Evolutionary conservation across 2,113 vertebrate genomes (phyloP), one percentile per base, ranked within the genome.

Genomic region (Philantomba maxwellii): DNA sequence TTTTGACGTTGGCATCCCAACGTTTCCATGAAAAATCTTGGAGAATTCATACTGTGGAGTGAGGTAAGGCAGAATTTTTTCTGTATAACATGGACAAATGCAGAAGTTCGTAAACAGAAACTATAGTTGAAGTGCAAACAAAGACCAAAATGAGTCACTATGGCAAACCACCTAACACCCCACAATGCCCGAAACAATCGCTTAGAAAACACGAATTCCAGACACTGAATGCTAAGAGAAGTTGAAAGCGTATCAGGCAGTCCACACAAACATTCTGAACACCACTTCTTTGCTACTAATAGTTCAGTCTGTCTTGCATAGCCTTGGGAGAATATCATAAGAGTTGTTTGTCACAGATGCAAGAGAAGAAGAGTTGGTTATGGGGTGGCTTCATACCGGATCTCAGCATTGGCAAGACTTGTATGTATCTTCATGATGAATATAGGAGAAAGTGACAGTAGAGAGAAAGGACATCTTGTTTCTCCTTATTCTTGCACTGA

Each of bases 171-270:
- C 64, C n/a, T 36, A 33, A 23, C 66, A 95, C 2, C 13, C 4
- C 43, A 23, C 6, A 64, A n/a, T 23, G 12, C 6, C 26, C 49
- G 13, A 49, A 17, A 5, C 12, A 39, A 5, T 2, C 4, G 0
- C 13, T 4, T 33, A 11, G 53, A 82, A 30, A 11, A 21, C 66
- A 70, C 0, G 5, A 47, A n/a, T 43, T 91, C 1, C 0, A 55
- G 7, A 57, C 64, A 12, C 43, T 14, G 4, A 2, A 55, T 51
- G 6, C 4, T 28, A 7, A 64, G n/a, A n/a, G 47, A 60, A 47
- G 19, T 53, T 23, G 5, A 94, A 47, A 58, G 14, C 49, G 1
- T 39, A 8, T 30, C 36, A 70, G 23, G 5, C 9, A 45, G 25
- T 6, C 6, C n/a, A n/a, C 55, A 39, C 1, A 93, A 89, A 57